Evolutionary conservation across 2,888 invertebrate genomes (phyloP).

Genomic region (Lamellibrachia columna): DNA sequence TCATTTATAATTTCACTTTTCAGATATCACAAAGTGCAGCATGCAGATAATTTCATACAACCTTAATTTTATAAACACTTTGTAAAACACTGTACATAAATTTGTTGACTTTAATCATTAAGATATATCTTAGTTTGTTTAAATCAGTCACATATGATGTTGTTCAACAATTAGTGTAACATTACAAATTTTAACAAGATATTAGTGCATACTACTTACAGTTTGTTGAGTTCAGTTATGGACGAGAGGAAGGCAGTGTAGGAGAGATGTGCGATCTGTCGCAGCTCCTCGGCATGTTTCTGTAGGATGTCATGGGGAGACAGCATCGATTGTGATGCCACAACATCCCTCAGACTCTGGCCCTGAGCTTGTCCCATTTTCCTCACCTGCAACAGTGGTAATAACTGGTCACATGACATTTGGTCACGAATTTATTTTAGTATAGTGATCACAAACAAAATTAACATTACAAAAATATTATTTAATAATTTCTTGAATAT

Average conservation of each 20-base stretch:
- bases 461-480: too few species aligned
- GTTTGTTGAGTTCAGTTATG: slow-evolving; percentile 72
- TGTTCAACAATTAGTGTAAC: neutral
- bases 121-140: neutral
- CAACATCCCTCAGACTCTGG: slow-evolving; percentile 5
- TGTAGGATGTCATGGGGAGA: slow-evolving; percentile 40
- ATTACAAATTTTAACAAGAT: slow-evolving; percentile 45
- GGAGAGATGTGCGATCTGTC: slow-evolving; percentile 64
- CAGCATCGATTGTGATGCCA: slow-evolving; percentile 36
- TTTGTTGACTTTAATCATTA: neutral
- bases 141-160: neutral
- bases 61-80: too few species aligned
- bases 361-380: slow-evolving; percentile 30
- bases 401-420: too few species aligned
- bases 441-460: too few species aligned
- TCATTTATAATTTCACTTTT: too few species aligned
- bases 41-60: too few species aligned
- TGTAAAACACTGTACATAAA: too few species aligned
- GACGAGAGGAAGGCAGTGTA: slow-evolving; percentile 73
- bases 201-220: slow-evolving; percentile 66
- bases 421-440: too few species aligned
- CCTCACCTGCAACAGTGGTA: neutral
- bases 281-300: slow-evolving; percentile 58
- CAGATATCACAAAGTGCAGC: too few species aligned
- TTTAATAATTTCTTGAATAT: too few species aligned